Conservation (phyloP, 2,797 vertebrate genomes). For the Rhinogobio ventralis region DNA sequence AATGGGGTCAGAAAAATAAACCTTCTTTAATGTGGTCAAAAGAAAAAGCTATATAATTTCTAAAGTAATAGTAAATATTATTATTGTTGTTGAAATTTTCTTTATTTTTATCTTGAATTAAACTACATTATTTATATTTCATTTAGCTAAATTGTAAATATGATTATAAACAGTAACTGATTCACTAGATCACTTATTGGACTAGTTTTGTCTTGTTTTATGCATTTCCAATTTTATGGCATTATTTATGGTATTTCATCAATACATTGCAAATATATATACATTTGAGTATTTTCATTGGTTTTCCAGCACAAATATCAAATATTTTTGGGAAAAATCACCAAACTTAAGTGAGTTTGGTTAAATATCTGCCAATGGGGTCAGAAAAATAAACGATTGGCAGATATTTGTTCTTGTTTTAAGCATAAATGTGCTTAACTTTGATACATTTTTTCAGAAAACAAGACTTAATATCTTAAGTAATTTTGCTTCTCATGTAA, state of each 20-base stretch:
- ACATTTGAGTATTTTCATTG: too few relatives aligned
- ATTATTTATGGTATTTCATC: neutral
- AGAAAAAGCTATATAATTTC: too few relatives aligned
- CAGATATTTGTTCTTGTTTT: neutral
- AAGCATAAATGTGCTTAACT: neutral
- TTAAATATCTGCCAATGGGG: neutral
- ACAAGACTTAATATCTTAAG: too few relatives aligned
- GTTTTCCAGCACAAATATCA: neutral
- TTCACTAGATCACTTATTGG: neutral
- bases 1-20: neutral
- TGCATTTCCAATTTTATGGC: too few relatives aligned
- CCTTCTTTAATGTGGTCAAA: too few relatives aligned
- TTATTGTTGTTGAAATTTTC: too few relatives aligned
- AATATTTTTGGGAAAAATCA: neutral
- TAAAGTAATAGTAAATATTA: neutral
- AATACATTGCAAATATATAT: neutral
- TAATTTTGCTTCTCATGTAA: too few relatives aligned
- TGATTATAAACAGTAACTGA: neutral
- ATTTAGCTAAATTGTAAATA: neutral
- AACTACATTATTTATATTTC: neutral
- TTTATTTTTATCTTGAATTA: neutral
- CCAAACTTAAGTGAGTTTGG: neutral
- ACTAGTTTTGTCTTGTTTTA: neutral
- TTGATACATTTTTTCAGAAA: neutral
- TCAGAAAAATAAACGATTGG: neutral